A percentile compares a stretch with the other conserved stretches of the same genome.
Evolutionary conservation across 2,888 invertebrate species (phyloP).

Genomic region (Melipona bicolor): DNA sequence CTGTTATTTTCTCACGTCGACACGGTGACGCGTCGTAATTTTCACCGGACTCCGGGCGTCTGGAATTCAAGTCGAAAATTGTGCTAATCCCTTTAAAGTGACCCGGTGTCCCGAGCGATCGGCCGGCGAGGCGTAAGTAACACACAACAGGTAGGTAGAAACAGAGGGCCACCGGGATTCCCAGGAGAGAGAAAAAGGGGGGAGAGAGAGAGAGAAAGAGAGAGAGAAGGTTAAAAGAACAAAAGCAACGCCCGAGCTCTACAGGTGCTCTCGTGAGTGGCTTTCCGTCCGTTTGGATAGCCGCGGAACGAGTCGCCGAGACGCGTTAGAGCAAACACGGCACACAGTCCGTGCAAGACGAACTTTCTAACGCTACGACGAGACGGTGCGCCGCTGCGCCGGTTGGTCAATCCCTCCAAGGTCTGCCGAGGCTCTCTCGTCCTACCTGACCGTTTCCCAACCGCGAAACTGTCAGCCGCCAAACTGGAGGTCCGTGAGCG

Average conservation of each 20-base stretch:
- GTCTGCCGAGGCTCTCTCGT: constrained; percentile 21
- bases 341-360: constrained; percentile 40
- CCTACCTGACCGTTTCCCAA: constrained; percentile 57
- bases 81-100: constrained; percentile 78
- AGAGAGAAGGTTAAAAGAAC: constrained; percentile 70
- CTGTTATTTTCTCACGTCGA: constrained; percentile 76
- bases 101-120: constrained; percentile 68
- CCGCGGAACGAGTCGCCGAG: constrained; percentile 72
- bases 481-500: background rate
- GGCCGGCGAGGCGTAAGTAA: constrained; percentile 69
- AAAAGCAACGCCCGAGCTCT: constrained; percentile 76
- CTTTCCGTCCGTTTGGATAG: constrained; percentile 73
- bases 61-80: constrained; percentile 64
- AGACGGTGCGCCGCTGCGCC: constrained; percentile 44
- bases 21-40: constrained; percentile 68
- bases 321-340: constrained; percentile 77
- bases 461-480: constrained; percentile 38
- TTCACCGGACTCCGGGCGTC: constrained; percentile 44
- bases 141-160: constrained; percentile 75
- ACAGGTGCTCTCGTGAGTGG: constrained; percentile 78
- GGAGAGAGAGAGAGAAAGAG: constrained; percentile 49
- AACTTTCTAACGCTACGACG: constrained; percentile 74
- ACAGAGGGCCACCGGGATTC: constrained; percentile 53
- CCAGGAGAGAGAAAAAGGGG: constrained; percentile 39
- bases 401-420: constrained; percentile 50